Conservation (phyloP, 2,113 vertebrate genomes). For the Spea bombifrons region DNA sequence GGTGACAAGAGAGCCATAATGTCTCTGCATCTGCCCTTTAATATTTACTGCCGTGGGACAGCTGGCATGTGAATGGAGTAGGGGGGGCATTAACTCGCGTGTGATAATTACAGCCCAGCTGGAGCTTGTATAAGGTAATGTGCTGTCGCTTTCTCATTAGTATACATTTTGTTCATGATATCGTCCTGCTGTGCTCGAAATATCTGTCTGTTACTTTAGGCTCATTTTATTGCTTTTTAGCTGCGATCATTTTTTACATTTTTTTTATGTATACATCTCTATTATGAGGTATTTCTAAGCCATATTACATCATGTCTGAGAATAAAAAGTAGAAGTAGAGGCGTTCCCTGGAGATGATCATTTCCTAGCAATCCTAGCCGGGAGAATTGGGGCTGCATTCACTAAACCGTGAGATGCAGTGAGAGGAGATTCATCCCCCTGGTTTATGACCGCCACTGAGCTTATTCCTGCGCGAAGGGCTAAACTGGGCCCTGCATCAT, state of each 20-base stretch:
- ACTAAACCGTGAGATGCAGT: too few species aligned
- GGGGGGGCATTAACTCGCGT: not conserved
- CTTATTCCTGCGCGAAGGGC: too few species aligned
- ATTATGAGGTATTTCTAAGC: too few species aligned
- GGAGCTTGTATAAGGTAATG: slow-evolving; percentile 4
- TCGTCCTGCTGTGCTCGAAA: not conserved
- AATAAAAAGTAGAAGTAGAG: too few species aligned
- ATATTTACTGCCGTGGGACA: not conserved
- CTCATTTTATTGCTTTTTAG: not conserved
- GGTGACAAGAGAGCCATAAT: not conserved
- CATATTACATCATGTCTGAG: too few species aligned
- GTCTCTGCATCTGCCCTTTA: not conserved
- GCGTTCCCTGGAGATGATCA: too few species aligned
- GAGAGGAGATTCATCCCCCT: too few species aligned
- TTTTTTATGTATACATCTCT: not conserved
- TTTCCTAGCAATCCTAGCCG: too few species aligned
- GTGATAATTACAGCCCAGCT: slow-evolving; percentile 15
- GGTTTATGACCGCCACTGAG: too few species aligned
- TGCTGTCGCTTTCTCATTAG: slow-evolving; percentile 14
- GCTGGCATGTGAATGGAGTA: not conserved
- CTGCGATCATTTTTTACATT: not conserved
- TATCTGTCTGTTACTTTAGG: not conserved
- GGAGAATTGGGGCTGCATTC: too few species aligned
- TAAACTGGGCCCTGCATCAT: too few species aligned
- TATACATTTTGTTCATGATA: not conserved